Evolutionary conservation across 2,888 invertebrate species (phyloP), one percentile per base, ranked within the genome.

Genomic region (Ichneumoninae sp.): DNA sequence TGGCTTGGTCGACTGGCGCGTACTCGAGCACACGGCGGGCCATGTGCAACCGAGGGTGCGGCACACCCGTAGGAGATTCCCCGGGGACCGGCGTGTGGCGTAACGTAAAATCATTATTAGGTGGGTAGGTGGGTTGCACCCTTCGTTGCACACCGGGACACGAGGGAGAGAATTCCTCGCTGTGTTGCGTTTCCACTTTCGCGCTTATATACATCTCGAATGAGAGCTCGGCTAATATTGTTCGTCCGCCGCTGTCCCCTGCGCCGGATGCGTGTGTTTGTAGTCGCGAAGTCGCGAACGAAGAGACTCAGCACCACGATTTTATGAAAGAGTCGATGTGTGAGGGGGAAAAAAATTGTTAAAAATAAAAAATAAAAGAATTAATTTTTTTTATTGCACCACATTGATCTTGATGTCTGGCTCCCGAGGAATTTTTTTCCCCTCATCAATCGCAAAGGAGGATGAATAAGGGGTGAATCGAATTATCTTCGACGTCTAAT

Each of bases 81-180:
- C 93, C 89, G 88, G 93, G 93, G 93, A 92, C 90, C 90, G 89
- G 91, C 91, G 90, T 87, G 88, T 92, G 93, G 93, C 93, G 92
- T 92, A 93, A 93, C 93, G 93, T 93, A 93, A 93, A 93, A 93
- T 93, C 93, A 93, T 93, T 93, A 93, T 93, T 93, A 93, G 93
- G 91, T 92, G 92, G 88, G 89, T 83, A 86, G 86, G 82, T 74
- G 85, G 85, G 84, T 82, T 82, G 84, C 84, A 62, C 84, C 84
- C 82, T 85, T 82, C 84, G 84, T 70, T 85, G 84, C 82, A 62
- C 84, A 85, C 76, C 68, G 80, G 44, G 47, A 47, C 70, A 74
- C 47, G 40, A 76, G 76, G 72, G 72, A 70, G 81, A 72, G 26
- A 62, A 47, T 60, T 68, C 22, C 30, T 72, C 83, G n/a, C 77